These are phyloP conservation scores for Diarsia rubi DNA, from an alignment of 2,888 invertebrate genomes.

Conservation along the genomic window DNA sequence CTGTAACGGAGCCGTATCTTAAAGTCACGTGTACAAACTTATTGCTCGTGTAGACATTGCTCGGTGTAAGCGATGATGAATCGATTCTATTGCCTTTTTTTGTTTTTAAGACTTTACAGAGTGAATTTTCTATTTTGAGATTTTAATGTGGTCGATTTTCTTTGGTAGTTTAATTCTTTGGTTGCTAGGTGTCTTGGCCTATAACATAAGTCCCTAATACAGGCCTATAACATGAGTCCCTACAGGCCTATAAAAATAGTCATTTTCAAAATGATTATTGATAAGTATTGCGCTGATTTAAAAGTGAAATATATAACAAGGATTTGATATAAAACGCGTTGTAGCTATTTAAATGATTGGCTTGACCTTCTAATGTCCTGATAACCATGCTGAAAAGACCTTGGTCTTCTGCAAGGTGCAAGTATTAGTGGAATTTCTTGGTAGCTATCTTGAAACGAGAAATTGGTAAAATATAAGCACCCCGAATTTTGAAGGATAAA, in stretches of 20 bases:
- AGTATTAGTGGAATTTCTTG: neutral
- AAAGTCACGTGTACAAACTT: constrained; percentile 46
- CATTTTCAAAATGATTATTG: neutral
- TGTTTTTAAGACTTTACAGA: constrained; percentile 1
- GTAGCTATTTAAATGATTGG: neutral
- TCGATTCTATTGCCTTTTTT: constrained; percentile 35
- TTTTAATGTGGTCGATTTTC: constrained; percentile 17
- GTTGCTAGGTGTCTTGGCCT: neutral
- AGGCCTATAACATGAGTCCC: neutral
- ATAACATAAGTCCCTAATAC: too few species aligned
- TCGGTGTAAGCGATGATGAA: constrained; percentile 44
- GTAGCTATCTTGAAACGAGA: neutral
- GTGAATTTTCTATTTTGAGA: constrained; percentile 20
- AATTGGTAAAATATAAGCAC: neutral
- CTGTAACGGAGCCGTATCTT: constrained; percentile 21
- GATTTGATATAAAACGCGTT: neutral
- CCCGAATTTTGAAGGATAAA: neutral
- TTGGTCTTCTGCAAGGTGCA: neutral
- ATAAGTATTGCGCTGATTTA: too few species aligned
- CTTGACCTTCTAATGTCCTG: neutral
- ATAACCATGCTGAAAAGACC: neutral
- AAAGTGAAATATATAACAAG: neutral
- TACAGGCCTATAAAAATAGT: neutral
- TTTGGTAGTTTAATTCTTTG: neutral
- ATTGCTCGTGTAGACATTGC: constrained; percentile 26